Evolutionary conservation across 92 coral and sea anemone genomes (phyloP), one percentile per base, ranked within the genome.

Genomic region (Porites rus): DNA sequence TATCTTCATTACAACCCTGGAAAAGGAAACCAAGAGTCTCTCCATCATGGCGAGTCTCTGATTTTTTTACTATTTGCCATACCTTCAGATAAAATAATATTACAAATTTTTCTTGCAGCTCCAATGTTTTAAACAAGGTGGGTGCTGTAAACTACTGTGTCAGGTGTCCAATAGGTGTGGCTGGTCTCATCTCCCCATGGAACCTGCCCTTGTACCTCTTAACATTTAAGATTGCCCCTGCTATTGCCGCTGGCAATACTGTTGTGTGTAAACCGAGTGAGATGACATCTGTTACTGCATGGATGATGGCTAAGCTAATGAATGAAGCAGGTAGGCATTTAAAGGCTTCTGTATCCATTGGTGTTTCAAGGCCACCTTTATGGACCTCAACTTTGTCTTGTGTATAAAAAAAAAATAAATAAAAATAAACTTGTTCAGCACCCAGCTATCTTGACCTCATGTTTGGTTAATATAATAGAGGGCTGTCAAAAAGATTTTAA

Each of bases 251-350:
- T 1, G 98, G 98, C n/a, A 87, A 90, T 83, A 95, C 98, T 63
- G 98, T 95, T 79, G 96, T 95, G 11, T 95, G 98, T 75, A 95
- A 95, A 79, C 98, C 98, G 72, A 95, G 98, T 88, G 98, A 95
- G 62, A 88, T 95, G 92, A 95, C 98, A 4, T 95, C 98, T 69
- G 96, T 93, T 19, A 95, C 98, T 19, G 98, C 98, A 18, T 93
- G 94, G 94, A 95, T 95, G 98, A 77, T 95, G 79, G 96, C 96
- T 7, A 72, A 85, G 50, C 84, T 91, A 17, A 65, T 95, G 56
- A 82, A 75, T 83, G 94, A 95, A 52, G 98, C 98, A 88, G 98
- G 98, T 94, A 53, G 46, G 46, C 46, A 38, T 38, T 38, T 38
- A 4, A 38, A 4, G 4, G 46, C 46, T 38, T 38, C 46, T 38